A percentile compares a stretch with the other conserved stretches of the same genome.
Evolutionary conservation across 2,797 vertebrate species (phyloP).

Genomic region (Trichosurus vulpecula): DNA sequence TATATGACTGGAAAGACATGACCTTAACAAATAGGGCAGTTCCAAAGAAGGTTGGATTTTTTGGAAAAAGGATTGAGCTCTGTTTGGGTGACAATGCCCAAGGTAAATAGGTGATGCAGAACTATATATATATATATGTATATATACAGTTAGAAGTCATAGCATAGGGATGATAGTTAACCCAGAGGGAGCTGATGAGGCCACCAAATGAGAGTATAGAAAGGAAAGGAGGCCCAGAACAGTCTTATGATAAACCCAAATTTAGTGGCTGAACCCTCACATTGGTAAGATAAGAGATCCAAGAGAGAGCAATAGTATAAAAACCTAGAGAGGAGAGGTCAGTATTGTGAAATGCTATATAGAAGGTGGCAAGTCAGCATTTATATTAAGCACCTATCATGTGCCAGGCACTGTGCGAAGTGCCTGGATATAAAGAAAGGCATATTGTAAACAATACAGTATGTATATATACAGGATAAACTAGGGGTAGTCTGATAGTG

Average conservation of each 20-base stretch:
- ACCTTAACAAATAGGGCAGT: neutral
- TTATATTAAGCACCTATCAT: neutral
- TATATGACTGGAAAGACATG: neutral
- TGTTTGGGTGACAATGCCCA: neutral
- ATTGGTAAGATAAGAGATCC: neutral
- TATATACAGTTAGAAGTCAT: neutral
- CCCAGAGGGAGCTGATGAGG: neutral
- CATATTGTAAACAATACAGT: neutral
- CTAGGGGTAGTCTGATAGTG: neutral
- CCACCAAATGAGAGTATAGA: no score
- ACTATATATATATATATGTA: no score
- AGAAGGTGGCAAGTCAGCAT: neutral
- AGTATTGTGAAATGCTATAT: neutral
- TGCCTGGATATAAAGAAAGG: neutral
- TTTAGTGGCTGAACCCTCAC: neutral
- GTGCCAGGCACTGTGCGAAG: neutral
- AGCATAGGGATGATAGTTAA: no score
- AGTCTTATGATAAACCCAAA: neutral
- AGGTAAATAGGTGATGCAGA: neutral
- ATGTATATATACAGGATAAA: neutral
- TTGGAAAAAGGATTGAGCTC: neutral
- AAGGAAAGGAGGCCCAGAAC: neutral
- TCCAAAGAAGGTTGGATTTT: neutral
- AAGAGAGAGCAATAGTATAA: neutral
- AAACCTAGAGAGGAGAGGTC: neutral